Evolutionary conservation across 2,113 vertebrate genomes (phyloP).

Genomic region (Catharus minimus): DNA sequence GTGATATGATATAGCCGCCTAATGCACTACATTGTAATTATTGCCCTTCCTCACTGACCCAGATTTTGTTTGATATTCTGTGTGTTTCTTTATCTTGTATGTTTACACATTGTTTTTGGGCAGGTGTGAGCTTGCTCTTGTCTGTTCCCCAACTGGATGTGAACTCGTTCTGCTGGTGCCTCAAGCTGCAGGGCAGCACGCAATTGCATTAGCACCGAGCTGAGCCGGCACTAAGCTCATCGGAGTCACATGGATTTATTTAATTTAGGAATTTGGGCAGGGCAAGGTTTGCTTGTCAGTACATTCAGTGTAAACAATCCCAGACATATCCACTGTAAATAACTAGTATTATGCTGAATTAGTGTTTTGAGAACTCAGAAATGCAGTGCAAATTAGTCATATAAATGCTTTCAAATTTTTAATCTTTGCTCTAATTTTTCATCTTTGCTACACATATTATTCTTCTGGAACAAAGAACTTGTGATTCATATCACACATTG

Average conservation of each 20-base stretch:
- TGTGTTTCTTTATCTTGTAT: slow-evolving; percentile 9
- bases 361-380: background rate
- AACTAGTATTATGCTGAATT: slow-evolving; percentile 20
- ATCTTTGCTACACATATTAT: background rate
- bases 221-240: slow-evolving; percentile 49
- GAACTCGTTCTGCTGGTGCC: slow-evolving; percentile 57
- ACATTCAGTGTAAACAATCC: slow-evolving; percentile 34
- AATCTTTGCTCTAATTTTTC: slow-evolving; percentile 22
- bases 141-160: background rate
- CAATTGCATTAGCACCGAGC: slow-evolving; percentile 30
- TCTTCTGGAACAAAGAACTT: background rate
- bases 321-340: slow-evolving; percentile 35
- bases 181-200: slow-evolving; percentile 29
- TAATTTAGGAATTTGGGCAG: slow-evolving; percentile 63
- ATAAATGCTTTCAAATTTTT: slow-evolving; percentile 14
- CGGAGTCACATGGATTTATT: slow-evolving; percentile 61
- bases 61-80: slow-evolving; percentile 26
- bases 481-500: background rate
- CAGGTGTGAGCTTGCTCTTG: slow-evolving; percentile 50
- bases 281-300: slow-evolving; percentile 32
- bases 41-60: background rate
- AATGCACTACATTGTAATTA: background rate
- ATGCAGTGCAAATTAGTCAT: background rate
- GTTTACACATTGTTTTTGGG: slow-evolving; percentile 32
- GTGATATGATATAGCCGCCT: background rate